A percentile compares a stretch with the other conserved stretches of the same genome.
phyloP scores from a whole-genome alignment of 1,140 invertebrate genomes.

The Megalopta genalis region DNA sequence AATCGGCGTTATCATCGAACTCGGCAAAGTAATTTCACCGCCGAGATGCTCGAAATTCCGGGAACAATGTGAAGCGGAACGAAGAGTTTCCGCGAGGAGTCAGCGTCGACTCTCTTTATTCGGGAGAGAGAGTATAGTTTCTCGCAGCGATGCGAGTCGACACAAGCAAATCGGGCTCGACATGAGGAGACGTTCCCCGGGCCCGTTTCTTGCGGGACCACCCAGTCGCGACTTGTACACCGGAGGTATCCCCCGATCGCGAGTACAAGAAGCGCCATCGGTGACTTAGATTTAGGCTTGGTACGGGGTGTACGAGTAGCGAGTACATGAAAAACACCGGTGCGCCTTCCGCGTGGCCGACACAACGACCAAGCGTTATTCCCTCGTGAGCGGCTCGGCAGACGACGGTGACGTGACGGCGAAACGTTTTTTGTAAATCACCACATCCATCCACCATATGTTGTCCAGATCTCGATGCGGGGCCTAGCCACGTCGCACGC shows the following conservation, averaged over 20 bases:
- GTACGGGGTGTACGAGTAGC: slow-evolving; percentile 35
- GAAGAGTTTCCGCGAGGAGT: too few relatives aligned
- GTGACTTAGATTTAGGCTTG: slow-evolving; percentile 40
- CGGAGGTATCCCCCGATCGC: not conserved
- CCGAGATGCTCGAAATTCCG: too few relatives aligned
- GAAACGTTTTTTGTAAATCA: slow-evolving; percentile 48
- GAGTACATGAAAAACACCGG: slow-evolving; percentile 36
- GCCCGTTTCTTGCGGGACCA: slow-evolving; percentile 27
- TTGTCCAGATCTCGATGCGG: slow-evolving; percentile 3
- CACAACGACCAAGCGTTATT: slow-evolving; percentile 42
- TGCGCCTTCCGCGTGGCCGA: slow-evolving; percentile 4
- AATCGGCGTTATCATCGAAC: too few relatives aligned
- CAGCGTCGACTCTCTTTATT: too few relatives aligned
- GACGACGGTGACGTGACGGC: slow-evolving; percentile 21
- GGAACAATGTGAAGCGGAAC: too few relatives aligned
- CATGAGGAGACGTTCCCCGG: slow-evolving; percentile 13
- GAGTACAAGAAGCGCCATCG: slow-evolving; percentile 34
- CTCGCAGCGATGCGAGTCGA: slow-evolving; percentile 6
- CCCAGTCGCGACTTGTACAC: slow-evolving; percentile 29
- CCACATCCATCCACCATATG: slow-evolving; percentile 59
- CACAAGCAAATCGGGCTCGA: not conserved
- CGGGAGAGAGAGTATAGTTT: too few relatives aligned
- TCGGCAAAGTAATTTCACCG: too few relatives aligned
- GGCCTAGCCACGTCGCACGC: not conserved
- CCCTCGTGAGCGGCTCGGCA: slow-evolving; percentile 26